Evolutionary conservation across 2,113 vertebrate genomes (phyloP).

Genomic region (Cricetomys ansorgei): DNA sequence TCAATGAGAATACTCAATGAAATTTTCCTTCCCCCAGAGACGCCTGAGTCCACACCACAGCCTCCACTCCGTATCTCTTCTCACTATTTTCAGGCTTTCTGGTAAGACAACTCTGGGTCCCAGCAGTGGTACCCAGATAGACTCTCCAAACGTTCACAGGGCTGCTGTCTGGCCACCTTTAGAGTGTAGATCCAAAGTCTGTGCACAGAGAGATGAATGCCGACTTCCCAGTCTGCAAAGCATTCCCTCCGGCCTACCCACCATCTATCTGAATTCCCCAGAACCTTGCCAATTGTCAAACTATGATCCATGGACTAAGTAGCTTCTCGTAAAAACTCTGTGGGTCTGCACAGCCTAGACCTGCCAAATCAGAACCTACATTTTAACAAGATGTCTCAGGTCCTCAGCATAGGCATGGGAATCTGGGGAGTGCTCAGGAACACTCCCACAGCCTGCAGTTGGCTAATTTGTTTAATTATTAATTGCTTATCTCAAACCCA

Average conservation of each 20-base stretch:
- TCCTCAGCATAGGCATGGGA: neutral
- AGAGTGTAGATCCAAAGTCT: neutral
- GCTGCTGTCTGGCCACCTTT: neutral
- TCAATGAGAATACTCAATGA: neutral
- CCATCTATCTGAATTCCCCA: neutral
- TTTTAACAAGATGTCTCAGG: neutral
- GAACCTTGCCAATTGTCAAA: neutral
- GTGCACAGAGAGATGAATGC: neutral
- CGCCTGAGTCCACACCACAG: neutral
- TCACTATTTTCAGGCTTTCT: neutral
- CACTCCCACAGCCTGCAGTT: neutral
- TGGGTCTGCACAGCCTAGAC: neutral
- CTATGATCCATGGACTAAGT: neutral
- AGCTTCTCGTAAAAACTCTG: neutral
- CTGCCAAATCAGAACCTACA: neutral
- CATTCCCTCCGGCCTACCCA: neutral
- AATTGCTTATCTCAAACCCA: neutral
- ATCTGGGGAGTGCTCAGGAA: neutral
- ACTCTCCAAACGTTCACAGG: neutral
- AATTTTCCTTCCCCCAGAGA: neutral
- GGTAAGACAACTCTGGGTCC: neutral
- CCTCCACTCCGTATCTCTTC: neutral
- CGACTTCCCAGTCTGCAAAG: neutral
- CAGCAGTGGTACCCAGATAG: neutral
- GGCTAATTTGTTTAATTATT: neutral